Evolutionary conservation across 2,888 invertebrate species (phyloP), one percentile per base, ranked within the genome.

Genomic region (Leptinotarsa haldemani): DNA sequence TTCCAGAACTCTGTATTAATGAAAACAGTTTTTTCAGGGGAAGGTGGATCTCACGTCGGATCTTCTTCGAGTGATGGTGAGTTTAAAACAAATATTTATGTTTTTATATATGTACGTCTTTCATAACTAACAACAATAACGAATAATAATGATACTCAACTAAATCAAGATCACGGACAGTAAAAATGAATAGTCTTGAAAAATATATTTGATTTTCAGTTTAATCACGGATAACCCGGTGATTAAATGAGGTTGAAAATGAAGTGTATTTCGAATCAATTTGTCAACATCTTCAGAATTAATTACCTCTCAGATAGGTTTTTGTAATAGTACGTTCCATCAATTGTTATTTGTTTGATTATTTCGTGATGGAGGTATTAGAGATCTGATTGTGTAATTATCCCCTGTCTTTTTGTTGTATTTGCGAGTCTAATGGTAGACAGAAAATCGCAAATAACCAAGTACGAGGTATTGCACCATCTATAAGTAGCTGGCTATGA

Each of bases 51-150:
- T 70, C 87, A 87, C 79, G 87, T 87, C 69, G 87, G 86, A 75
- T 86, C 86, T 73, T 86, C 87, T 75, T 86, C 86, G 74, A 86
- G 87, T 78, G 87, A 87, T 76, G 87, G 87, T 87, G 79, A 87
- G 87, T 86, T 74, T 40, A 12, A 64, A 46, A 53, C 4, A 30
- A 46, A 16, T 65, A 53, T 52, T 58, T 18, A 48, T 69, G 30
- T 30, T 30, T 30, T 5, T 30, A 30, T 30, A 46, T 40, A 46
- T 5, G 9, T 64, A 63, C 63, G 56, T 61, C 46, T 30, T 16
- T 48, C 16, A 12, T 48, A 48, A 16, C 13, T 48, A 16, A 48
- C 3, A 48, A 48, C 5, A 48, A 48, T 48, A 16, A 16, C 16
- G 4, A 16, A 13, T 48, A 48, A 13, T 16, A 9, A 30, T 16